Evolutionary conservation across 1,140 invertebrate species (phyloP), one percentile per base, ranked within the genome.

Genomic region (Mamestra configurata): DNA sequence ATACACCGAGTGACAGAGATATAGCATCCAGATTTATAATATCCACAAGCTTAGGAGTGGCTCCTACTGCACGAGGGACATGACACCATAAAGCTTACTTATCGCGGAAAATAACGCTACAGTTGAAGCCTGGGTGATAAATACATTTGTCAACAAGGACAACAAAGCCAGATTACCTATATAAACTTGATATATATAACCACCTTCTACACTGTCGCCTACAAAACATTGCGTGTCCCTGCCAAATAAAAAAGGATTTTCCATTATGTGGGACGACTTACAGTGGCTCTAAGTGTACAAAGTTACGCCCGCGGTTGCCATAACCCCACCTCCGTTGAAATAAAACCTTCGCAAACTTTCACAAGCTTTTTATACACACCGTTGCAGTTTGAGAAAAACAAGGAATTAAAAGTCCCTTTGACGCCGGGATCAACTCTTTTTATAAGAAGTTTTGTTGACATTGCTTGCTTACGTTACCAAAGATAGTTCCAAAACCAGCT

Each of bases 261-360:
- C 87, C 86, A 88, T 89, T 88, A 87, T 84, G 84, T 81, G 83
- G 79, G 85, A 84, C 84, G 85, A 89, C 85, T 89, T 89, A 85
- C 77, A 81, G 71, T 79, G 79, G 77, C 84, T 84, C 79, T 86
- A 83, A 86, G 82, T 85, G 83, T 85, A 88, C 85, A 86, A 89
- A 89, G 85, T 89, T 87, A 86, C 79, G 82, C 72, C 70, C 51
- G 78, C 82, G 87, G 79, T 85, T 85, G 76, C 73, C 83, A 77
- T 79, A 82, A 81, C 77, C 84, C 76, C 66, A 79, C 72, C 77
- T 78, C 61, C 73, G 55, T 64, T 84, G 75, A 83, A 90, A 88
- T 89, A 87, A 88, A 87, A 83, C 57, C 81, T 86, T 84, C 79
- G 82, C 82, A 79, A 84, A 84, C 75, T 88, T 82, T 68, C 46